Percentiles rank a stretch among this genome's conserved stretches.
phyloP scores from a whole-genome alignment of 2,888 invertebrate genomes.

The Physocephala rufipes region DNA sequence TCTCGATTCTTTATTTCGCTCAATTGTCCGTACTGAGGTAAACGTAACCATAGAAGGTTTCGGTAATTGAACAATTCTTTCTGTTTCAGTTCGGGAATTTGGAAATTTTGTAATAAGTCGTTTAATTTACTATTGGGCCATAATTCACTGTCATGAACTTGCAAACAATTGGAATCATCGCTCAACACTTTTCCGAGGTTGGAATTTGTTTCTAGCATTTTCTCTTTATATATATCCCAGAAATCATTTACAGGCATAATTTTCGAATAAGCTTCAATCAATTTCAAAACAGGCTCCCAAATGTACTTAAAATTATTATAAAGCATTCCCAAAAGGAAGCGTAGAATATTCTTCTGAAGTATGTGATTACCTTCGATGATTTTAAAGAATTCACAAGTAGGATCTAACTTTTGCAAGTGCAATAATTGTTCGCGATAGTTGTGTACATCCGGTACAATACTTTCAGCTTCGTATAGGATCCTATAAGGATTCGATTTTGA shows the following conservation, averaged over 20 bases:
- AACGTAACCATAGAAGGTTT: conserved; percentile 81
- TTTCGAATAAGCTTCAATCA: conserved; percentile 79
- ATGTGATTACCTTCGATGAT: conserved; percentile 62
- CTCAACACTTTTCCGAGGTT: conserved; percentile 23
- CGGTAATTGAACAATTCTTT: conserved; percentile 73
- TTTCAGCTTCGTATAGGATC: conserved; percentile 77
- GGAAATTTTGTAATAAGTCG: conserved; percentile 43
- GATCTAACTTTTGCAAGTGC: conserved; percentile 77
- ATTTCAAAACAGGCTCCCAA: conserved; percentile 84
- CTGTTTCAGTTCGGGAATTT: conserved; percentile 41
- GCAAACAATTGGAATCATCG: neutral
- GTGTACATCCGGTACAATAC: conserved; percentile 75
- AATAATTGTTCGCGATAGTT: conserved; percentile 83
- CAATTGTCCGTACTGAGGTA: conserved; percentile 77
- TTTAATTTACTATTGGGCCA: conserved; percentile 47
- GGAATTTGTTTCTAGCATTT: conserved; percentile 69
- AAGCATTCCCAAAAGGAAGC: conserved; percentile 83
- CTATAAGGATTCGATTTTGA: conserved; percentile 68
- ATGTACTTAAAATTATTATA: conserved; percentile 88
- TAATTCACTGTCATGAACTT: conserved; percentile 33
- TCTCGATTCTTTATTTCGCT: conserved; percentile 85
- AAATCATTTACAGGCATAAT: conserved; percentile 72
- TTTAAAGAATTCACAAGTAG: conserved; percentile 70
- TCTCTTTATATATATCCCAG: conserved; percentile 76
- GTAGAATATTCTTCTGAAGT: conserved; percentile 72